Percentiles rank a stretch among this genome's conserved stretches.
Conservation (phyloP, 2,113 vertebrate genomes). For the Sprattus sprattus region DNA sequence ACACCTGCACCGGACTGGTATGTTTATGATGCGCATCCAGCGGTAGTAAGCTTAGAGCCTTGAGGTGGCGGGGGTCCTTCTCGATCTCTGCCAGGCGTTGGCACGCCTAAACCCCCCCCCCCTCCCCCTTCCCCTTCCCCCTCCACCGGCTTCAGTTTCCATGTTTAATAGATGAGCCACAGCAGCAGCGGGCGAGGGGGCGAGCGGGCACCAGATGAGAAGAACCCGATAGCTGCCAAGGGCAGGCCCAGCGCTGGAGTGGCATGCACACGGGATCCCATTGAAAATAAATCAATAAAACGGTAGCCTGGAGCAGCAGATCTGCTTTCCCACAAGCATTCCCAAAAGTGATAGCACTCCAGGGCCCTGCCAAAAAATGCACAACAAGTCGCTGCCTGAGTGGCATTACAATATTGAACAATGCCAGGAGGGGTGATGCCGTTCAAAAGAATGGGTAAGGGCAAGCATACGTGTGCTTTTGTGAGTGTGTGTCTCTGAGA, state of each 20-base stretch:
- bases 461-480: not conserved
- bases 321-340: conserved; percentile 23
- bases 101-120: not conserved
- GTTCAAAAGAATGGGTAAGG: not conserved
- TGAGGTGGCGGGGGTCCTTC: not conserved
- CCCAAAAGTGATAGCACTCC: conserved; percentile 24
- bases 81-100: not conserved
- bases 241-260: not conserved
- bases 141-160: not conserved
- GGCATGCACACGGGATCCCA: conserved; percentile 2
- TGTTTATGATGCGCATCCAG: not conserved
- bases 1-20: not conserved
- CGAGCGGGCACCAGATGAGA: not conserved
- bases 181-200: not conserved
- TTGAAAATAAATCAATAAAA: conserved; percentile 34
- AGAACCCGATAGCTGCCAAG: not conserved
- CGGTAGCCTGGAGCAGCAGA: conserved; percentile 26
- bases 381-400: conserved; percentile 32
- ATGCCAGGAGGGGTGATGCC: not conserved
- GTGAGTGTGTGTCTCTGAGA: not conserved
- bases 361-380: conserved; percentile 26
- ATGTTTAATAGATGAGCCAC: conserved; percentile 8
- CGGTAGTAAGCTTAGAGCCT: not conserved
- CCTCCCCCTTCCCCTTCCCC: not conserved
- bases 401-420: conserved; percentile 14